Evolutionary conservation across 2,888 invertebrate genomes (phyloP).

Genomic region (Harpagoxenus sublaevis): DNA sequence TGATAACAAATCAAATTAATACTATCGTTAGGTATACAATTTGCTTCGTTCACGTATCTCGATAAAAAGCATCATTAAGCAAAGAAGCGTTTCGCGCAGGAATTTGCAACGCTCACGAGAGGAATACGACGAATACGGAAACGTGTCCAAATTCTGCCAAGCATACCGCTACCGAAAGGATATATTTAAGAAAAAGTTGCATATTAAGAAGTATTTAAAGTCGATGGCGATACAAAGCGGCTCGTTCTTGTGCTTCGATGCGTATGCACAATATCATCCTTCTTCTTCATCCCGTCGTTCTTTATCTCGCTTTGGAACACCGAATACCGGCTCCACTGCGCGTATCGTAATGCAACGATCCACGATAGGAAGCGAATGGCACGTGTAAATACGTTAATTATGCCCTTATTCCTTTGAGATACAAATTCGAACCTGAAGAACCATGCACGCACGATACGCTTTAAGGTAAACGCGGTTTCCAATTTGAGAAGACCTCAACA

Average conservation of each 20-base stretch:
- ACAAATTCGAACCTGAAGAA: constrained; percentile 38
- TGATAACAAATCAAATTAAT: neutral
- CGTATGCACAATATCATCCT: constrained; percentile 79
- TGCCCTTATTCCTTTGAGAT: neutral
- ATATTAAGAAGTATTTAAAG: constrained; percentile 78
- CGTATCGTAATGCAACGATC: constrained; percentile 58
- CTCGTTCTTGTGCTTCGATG: constrained; percentile 69
- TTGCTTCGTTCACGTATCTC: constrained; percentile 55
- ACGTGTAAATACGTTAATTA: constrained; percentile 68
- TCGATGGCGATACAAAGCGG: constrained; percentile 66
- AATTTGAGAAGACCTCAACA: neutral
- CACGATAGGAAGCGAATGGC: constrained; percentile 56
- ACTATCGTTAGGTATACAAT: constrained; percentile 57
- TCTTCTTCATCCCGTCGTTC: constrained; percentile 71
- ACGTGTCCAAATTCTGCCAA: constrained; percentile 75
- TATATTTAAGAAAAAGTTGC: constrained; percentile 74
- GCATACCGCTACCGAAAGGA: constrained; percentile 72
- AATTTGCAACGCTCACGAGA: constrained; percentile 66
- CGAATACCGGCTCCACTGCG: constrained; percentile 56
- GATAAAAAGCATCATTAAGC: constrained; percentile 72
- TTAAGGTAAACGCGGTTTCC: constrained; percentile 37
- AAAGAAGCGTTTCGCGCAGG: constrained; percentile 67
- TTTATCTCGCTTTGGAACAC: constrained; percentile 62
- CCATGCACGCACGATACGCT: neutral
- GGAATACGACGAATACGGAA: constrained; percentile 77